These are phyloP conservation scores for Meta bourneti DNA, from an alignment of 2,888 invertebrate species.

Conservation along the genomic window DNA sequence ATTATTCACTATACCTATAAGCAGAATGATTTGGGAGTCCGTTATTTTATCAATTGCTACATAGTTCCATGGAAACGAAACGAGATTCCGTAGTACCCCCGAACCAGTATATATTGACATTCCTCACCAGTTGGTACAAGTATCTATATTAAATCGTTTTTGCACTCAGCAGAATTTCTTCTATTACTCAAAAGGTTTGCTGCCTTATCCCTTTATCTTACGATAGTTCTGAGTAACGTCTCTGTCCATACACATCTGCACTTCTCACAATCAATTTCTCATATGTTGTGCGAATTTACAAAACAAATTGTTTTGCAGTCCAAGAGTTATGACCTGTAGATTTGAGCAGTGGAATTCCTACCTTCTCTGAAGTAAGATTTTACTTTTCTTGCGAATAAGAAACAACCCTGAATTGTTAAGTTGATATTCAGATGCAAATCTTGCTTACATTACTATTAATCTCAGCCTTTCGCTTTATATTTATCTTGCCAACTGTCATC, in stretches of 20 bases:
- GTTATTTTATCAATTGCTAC: too few relatives aligned
- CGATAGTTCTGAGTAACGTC: background rate
- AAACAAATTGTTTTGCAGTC: background rate
- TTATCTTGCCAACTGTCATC: slow-evolving; percentile 59
- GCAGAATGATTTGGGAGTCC: too few relatives aligned
- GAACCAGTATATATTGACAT: too few relatives aligned
- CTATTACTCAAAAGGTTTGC: too few relatives aligned
- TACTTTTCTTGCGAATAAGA: background rate
- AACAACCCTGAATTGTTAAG: background rate
- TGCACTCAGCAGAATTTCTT: too few relatives aligned
- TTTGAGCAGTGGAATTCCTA: background rate
- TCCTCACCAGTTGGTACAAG: too few relatives aligned
- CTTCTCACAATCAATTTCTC: background rate
- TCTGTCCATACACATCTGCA: background rate
- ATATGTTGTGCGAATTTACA: background rate
- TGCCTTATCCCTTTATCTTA: too few relatives aligned
- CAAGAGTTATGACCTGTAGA: background rate
- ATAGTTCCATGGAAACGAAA: too few relatives aligned
- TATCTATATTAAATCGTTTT: too few relatives aligned
- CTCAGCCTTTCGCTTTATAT: slow-evolving; percentile 24
- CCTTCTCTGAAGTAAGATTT: background rate
- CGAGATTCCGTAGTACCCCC: too few relatives aligned
- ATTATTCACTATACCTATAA: too few relatives aligned
- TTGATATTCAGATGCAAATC: slow-evolving; percentile 26
- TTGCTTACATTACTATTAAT: slow-evolving; percentile 48